Evolutionary conservation across 2,888 invertebrate genomes (phyloP).

Genomic region (Ceratothoa steindachneri): DNA sequence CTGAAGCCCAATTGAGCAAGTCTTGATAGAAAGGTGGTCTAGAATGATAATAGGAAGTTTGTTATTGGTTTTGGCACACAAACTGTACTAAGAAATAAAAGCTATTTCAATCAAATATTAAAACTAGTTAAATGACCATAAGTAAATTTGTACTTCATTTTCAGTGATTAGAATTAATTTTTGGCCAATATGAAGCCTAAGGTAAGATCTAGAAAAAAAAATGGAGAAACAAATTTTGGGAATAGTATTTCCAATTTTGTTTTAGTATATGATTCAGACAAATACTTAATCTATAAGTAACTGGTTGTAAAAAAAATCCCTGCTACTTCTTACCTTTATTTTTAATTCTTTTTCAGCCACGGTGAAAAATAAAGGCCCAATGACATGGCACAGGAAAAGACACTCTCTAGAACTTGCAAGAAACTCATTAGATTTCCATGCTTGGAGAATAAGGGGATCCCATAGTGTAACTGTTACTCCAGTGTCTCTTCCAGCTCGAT

Average conservation of each 20-base stretch:
- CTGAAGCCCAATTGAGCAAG: conserved; percentile 38
- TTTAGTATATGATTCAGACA: too few relatives aligned
- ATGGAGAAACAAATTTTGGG: too few relatives aligned
- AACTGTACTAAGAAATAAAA: background rate
- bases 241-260: too few relatives aligned
- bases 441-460: conserved; percentile 35
- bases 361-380: conserved; percentile 34
- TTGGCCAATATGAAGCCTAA: too few relatives aligned
- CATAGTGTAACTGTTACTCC: conserved; percentile 24
- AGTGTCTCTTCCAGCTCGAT: conserved; percentile 23
- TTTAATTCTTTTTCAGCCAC: conserved; percentile 26
- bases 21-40: conserved; percentile 32
- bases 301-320: too few relatives aligned
- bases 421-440: conserved; percentile 22
- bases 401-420: conserved; percentile 25
- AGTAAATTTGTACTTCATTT: too few relatives aligned
- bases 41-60: conserved; percentile 11
- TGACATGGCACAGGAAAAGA: conserved; percentile 38
- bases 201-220: too few relatives aligned
- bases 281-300: too few relatives aligned
- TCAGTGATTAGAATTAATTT: too few relatives aligned
- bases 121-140: background rate
- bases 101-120: background rate
- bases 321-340: too few relatives aligned
- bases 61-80: too few relatives aligned